Percentiles rank a stretch among this genome's conserved stretches.
phyloP scores from a whole-genome alignment of 2,888 invertebrate species.

The Nesidiocoris tenuis region DNA sequence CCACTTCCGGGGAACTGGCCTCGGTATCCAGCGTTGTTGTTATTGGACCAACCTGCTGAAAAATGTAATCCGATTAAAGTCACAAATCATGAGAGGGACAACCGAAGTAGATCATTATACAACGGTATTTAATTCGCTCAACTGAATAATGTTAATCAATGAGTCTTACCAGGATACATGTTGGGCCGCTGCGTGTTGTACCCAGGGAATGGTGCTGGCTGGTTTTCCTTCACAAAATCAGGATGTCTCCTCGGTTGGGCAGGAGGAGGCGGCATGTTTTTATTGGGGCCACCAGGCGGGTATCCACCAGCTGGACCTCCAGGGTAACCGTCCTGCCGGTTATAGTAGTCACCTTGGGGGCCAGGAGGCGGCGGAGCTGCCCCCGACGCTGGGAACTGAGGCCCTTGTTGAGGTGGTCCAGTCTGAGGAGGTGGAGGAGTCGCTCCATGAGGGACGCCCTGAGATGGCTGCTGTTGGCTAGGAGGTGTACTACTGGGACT shows the following conservation, averaged over 20 bases:
- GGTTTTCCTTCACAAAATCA: constrained; percentile 72
- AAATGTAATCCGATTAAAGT: no score
- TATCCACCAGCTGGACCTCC: constrained; percentile 29
- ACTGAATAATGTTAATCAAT: no score
- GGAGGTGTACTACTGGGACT: constrained; percentile 42
- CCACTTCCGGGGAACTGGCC: constrained; percentile 52
- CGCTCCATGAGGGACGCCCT: constrained; percentile 16
- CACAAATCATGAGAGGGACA: no score
- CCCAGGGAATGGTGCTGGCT: constrained; percentile 61
- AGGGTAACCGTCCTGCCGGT: constrained; percentile 52
- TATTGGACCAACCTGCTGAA: constrained; percentile 65
- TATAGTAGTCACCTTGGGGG: constrained; percentile 58
- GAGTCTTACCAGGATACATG: constrained; percentile 63
- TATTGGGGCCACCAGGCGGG: constrained; percentile 55
- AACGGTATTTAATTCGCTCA: no score
- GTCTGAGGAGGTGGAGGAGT: constrained; percentile 52
- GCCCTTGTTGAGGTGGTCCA: constrained; percentile 33
- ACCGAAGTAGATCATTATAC: no score
- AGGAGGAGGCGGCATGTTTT: constrained; percentile 63
- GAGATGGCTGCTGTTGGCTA: constrained; percentile 31
- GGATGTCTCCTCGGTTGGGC: constrained; percentile 76
- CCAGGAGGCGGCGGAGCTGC: constrained; percentile 53
- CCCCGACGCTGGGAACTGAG: constrained; percentile 53
- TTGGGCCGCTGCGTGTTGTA: constrained; percentile 64
- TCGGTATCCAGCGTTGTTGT: constrained; percentile 57